Percentiles rank a stretch among this genome's conserved stretches.
phyloP scores from a whole-genome alignment of 2,113 vertebrate species.

The Vulpes ferrilata region DNA sequence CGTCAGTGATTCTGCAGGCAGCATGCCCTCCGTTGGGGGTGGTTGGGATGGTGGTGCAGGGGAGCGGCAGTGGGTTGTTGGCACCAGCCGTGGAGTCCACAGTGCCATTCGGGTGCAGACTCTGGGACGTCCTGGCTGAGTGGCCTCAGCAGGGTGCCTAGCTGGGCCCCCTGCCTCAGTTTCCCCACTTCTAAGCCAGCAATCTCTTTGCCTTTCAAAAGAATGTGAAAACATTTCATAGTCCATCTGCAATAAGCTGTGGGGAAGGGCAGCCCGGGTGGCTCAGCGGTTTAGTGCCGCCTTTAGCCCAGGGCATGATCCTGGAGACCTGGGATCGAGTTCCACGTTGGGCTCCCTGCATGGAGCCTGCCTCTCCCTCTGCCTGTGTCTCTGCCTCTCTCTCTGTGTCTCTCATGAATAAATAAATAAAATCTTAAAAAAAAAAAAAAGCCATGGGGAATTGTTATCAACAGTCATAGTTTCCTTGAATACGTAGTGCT shows the following conservation, averaged over 20 bases:
- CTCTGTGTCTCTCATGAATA: no score
- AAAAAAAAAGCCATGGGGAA: rapidly evolving
- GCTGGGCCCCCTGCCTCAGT: rapidly evolving
- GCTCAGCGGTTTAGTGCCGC: no score
- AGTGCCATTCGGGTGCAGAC: neutral
- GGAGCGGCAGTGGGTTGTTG: no score
- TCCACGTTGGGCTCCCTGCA: no score
- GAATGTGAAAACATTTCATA: neutral
- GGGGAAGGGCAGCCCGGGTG: no score
- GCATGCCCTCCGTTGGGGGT: rapidly evolving
- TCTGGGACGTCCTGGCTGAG: neutral
- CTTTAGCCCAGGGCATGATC: no score
- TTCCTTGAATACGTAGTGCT: rapidly evolving
- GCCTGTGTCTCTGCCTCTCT: no score
- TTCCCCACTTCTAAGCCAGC: neutral
- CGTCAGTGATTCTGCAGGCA: rapidly evolving
- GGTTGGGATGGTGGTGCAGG: rapidly evolving
- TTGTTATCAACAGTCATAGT: rapidly evolving
- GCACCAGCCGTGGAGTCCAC: rapidly evolving
- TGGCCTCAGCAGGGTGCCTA: neutral
- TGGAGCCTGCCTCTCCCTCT: no score
- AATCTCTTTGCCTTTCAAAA: rapidly evolving
- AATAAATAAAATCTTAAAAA: no score
- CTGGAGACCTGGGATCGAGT: no score
- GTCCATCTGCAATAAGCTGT: rapidly evolving